A percentile compares a stretch with the other conserved stretches of the same genome.
These are phyloP conservation scores for Oreotragus oreotragus DNA, from an alignment of 2,113 vertebrate genomes.

Conservation along the genomic window DNA sequence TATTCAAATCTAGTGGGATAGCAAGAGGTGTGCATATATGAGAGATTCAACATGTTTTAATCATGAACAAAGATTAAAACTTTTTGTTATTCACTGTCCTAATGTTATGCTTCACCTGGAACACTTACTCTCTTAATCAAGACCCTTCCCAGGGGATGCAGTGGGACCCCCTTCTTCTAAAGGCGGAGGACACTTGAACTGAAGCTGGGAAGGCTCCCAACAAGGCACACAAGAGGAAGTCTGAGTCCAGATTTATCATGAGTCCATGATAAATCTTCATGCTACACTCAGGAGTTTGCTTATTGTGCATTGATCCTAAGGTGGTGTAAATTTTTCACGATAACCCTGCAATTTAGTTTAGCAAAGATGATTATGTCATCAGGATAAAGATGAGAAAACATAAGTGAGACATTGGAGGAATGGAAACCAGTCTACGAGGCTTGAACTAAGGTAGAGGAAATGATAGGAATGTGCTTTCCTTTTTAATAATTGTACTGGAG, in stretches of 20 bases:
- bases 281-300: neutral
- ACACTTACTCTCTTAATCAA: neutral
- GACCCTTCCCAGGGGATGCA: neutral
- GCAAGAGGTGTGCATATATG: neutral
- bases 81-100: neutral
- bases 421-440: neutral
- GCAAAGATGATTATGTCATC: neutral
- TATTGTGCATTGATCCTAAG: neutral
- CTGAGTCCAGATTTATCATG: neutral
- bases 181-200: neutral
- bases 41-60: neutral
- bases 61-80: neutral
- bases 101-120: neutral
- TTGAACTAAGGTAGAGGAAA: neutral
- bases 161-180: neutral
- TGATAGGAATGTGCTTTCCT: neutral
- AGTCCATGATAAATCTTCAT: neutral
- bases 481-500: neutral
- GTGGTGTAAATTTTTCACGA: neutral
- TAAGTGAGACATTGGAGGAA: neutral
- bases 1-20: neutral
- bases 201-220: neutral
- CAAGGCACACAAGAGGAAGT: neutral
- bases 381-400: neutral
- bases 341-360: neutral